Percentiles rank a stretch among this genome's conserved stretches.
phyloP scores from a whole-genome alignment of 2,113 vertebrate species.

The Cololabis saira region DNA sequence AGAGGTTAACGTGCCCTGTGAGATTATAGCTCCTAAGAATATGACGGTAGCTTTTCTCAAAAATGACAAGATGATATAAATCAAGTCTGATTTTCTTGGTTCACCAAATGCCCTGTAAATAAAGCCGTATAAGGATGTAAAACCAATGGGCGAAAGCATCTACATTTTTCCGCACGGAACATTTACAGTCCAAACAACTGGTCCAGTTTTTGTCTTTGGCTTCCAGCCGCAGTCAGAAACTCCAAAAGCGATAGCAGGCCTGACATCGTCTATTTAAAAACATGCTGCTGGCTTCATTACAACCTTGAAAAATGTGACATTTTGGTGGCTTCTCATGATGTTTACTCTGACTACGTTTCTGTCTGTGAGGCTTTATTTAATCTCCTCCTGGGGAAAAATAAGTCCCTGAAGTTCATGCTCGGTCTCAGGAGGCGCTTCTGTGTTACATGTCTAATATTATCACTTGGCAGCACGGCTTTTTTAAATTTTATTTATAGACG shows the following conservation, averaged over 20 bases:
- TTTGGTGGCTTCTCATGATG: background rate
- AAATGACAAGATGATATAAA: background rate
- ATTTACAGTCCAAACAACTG: constrained; percentile 40
- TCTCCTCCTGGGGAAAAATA: background rate
- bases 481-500: constrained; percentile 21
- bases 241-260: constrained; percentile 8
- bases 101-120: background rate
- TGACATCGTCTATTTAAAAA: constrained; percentile 8
- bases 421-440: background rate
- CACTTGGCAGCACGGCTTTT: constrained; percentile 17
- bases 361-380: constrained; percentile 16
- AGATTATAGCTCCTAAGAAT: background rate
- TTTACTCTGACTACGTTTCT: constrained; percentile 13
- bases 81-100: background rate
- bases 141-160: background rate
- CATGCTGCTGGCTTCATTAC: constrained; percentile 15
- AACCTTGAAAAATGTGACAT: constrained; percentile 31
- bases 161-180: constrained; percentile 28
- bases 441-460: constrained; percentile 4
- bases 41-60: background rate
- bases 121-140: constrained; percentile 25
- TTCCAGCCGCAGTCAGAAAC: background rate
- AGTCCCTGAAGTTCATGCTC: background rate
- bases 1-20: too few relatives aligned
- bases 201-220: background rate